Conservation (phyloP, 1,140 invertebrate species). For the Drosophila sulfurigaster region DNA sequence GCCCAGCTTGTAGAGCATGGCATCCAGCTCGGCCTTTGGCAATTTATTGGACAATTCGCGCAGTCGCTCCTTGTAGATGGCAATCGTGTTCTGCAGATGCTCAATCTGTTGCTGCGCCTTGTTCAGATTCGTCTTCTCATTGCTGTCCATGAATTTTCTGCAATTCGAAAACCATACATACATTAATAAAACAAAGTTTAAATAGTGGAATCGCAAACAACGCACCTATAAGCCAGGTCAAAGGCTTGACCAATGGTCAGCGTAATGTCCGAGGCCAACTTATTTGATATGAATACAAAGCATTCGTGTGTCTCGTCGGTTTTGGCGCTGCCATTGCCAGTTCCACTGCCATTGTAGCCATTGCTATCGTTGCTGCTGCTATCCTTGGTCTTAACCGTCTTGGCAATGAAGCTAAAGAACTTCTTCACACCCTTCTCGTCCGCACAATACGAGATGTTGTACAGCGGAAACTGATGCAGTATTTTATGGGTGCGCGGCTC, state of each 20-base stretch:
- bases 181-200: too few relatives aligned
- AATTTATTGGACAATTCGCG: constrained; percentile 82
- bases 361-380: constrained; percentile 71
- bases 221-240: constrained; percentile 95
- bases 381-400: constrained; percentile 88
- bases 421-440: constrained; percentile 99
- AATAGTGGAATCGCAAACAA: not conserved
- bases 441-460: constrained; percentile 98
- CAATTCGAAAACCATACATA: not conserved
- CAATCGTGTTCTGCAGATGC: constrained; percentile 86
- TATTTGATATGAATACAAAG: constrained; percentile 98
- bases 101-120: constrained; percentile 86
- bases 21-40: constrained; percentile 82
- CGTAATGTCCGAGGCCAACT: constrained; percentile 98
- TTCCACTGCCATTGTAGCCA: constrained; percentile 50
- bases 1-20: constrained; percentile 73
- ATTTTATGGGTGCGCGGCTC: constrained; percentile 90
- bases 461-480: constrained; percentile 97
- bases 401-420: constrained; percentile 98
- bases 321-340: constrained; percentile 40
- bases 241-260: constrained; percentile 98
- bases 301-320: constrained; percentile 93
- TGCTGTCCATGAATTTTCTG: constrained; percentile 81
- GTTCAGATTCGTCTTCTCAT: constrained; percentile 86
- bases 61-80: constrained; percentile 86